Conservation (phyloP, 1,140 invertebrate species). For the Pseudomyrmex cubaensis region DNA sequence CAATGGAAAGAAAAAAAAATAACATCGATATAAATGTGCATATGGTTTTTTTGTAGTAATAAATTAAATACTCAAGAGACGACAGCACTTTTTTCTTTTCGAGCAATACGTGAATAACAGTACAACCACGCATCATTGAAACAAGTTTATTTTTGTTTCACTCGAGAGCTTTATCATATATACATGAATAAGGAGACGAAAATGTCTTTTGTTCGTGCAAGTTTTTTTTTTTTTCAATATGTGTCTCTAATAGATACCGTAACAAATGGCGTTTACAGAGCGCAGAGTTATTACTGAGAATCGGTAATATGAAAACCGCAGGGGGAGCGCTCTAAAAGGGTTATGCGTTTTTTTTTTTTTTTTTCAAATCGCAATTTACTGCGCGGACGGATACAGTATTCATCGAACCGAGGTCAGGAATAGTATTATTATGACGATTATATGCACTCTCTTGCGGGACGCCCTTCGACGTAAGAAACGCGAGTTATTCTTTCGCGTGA, state of each 20-base stretch:
- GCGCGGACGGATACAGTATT: constrained; percentile 42
- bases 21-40: too few species aligned
- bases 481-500: constrained; percentile 36
- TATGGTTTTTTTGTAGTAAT: not conserved
- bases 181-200: too few species aligned
- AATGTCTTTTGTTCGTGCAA: not conserved
- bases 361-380: constrained; percentile 21
- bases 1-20: not conserved
- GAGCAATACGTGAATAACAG: too few species aligned
- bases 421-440: constrained; percentile 56
- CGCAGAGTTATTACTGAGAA: not conserved
- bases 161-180: too few species aligned
- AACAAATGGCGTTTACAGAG: not conserved
- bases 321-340: not conserved
- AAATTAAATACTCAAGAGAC: not conserved
- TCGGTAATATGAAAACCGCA: not conserved
- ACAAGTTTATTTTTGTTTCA: too few species aligned
- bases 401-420: constrained; percentile 48
- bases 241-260: not conserved
- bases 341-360: not conserved
- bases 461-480: constrained; percentile 38
- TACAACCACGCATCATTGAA: too few species aligned
- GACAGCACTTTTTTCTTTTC: not conserved
- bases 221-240: not conserved
- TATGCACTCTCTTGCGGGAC: constrained; percentile 5